Evolutionary conservation across 2,113 vertebrate genomes (phyloP), one percentile per base, ranked within the genome.

Genomic region (Cynopterus brachyotis): DNA sequence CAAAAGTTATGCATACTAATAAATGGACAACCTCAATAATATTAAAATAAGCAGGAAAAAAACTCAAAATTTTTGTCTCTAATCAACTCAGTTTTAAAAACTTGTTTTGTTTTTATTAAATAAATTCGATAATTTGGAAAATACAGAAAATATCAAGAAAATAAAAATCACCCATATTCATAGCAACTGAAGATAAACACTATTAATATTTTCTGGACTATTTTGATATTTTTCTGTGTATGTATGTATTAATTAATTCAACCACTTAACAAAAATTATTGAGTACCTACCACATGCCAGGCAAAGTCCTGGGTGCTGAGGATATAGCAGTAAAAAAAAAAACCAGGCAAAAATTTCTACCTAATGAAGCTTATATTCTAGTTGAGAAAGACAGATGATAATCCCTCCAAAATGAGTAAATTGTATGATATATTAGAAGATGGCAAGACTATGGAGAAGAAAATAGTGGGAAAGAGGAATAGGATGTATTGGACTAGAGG

Each of bases 91-190:
- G 83, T 78, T 75, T 89, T 47, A 40, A 19, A 53, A 83, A 32
- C 9, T 83, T 64, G 8, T 50, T 83, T 80, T 53, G 19, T 83
- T 87, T 91, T 59, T 24, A 64, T 45, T 8, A 83, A 93, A 11
- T 42, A 94, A 79, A 75, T 87, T 2, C 6, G n/a, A 64, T 89
- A 81, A 97, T 76, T 80, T 95, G 24, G 5, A 90, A 93, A 88
- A 70, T 57, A 45, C 0, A 80, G 55, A 86, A 90, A 94, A 87
- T n/a, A 85, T 2, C 6, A 80, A 84, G 35, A 69, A 89, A 91
- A 86, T 55, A 6, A 78, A 79, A 79, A 89, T 35, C 7, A 22
- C 1, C 26, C 30, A 60, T 62, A 69, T n/a, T 76, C 40, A 70
- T 19, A 59, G 53, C 85, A 95, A 62, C 30, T 60, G 4, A 9